Percentiles rank a stretch among this genome's conserved stretches.
Conservation (phyloP, 2,113 vertebrate genomes). For the Pelecanoides urinatrix region DNA sequence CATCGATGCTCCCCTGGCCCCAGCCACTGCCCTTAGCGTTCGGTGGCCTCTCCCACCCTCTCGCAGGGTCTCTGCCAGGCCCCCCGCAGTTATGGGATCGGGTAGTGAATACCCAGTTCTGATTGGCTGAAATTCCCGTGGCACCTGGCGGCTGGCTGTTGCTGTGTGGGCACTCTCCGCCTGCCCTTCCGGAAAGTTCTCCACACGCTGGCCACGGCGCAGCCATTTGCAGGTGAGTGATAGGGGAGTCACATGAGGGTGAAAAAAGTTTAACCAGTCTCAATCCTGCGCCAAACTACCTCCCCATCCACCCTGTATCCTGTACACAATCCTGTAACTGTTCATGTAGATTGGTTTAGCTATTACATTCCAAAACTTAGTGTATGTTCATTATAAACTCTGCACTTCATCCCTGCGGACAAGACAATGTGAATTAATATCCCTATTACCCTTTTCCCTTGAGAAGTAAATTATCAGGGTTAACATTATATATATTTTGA, state of each 20-base stretch:
- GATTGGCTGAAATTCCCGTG: accelerated
- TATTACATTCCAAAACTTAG: accelerated
- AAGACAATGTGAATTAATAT: background rate
- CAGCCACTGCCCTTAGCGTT: accelerated
- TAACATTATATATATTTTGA: background rate
- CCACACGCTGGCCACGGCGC: accelerated
- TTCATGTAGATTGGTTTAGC: background rate
- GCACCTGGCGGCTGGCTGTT: background rate
- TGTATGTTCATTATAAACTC: background rate
- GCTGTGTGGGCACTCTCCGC: accelerated
- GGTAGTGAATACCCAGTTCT: accelerated
- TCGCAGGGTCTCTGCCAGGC: accelerated
- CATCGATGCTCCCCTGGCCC: accelerated
- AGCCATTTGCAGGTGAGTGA: background rate
- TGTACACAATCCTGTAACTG: background rate
- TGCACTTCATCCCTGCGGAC: background rate
- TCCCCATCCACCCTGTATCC: no score
- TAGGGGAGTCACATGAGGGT: accelerated
- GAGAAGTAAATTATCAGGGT: background rate
- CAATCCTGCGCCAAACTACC: background rate
- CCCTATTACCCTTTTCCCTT: background rate
- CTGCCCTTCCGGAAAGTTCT: background rate
- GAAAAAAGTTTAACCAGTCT: background rate
- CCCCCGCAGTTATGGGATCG: accelerated
- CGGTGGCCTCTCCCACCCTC: accelerated